A percentile compares a stretch with the other conserved stretches of the same genome.
Evolutionary conservation across 2,888 invertebrate species (phyloP).

Genomic region (Oscheius sp.): DNA sequence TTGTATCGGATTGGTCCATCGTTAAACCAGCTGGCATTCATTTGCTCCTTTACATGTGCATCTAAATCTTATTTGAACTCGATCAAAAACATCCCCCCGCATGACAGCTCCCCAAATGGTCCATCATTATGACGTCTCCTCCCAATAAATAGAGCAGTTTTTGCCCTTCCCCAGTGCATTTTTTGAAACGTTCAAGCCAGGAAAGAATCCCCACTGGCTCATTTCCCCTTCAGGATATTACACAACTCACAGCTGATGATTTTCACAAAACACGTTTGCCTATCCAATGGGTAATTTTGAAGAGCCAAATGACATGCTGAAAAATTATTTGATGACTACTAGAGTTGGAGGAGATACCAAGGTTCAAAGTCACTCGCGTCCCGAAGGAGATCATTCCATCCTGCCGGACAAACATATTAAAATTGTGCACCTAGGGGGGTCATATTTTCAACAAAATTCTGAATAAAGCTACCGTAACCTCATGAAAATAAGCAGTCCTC

Average conservation of each 20-base stretch:
- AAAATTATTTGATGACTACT: background rate
- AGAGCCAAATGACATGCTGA: conserved; percentile 98
- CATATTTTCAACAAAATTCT: background rate
- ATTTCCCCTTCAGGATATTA: background rate
- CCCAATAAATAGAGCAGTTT: no score
- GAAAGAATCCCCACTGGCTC: background rate
- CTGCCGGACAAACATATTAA: conserved; percentile 61
- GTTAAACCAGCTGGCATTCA: conserved; percentile 65
- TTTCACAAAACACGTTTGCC: conserved; percentile 98
- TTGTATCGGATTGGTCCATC: conserved; percentile 58
- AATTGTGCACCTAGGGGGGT: conserved; percentile 55
- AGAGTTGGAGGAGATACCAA: conserved; percentile 24
- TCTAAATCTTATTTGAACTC: conserved; percentile 44
- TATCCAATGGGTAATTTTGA: conserved; percentile 96
- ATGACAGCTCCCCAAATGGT: background rate
- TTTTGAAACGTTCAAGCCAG: no score
- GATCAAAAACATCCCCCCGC: background rate
- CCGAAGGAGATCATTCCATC: conserved; percentile 60
- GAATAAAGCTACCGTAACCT: conserved; percentile 39
- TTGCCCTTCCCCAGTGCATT: no score
- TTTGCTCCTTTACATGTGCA: conserved; percentile 60
- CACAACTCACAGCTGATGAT: conserved; percentile 91
- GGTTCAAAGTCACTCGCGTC: conserved; percentile 50
- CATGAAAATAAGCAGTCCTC: conserved; percentile 59
- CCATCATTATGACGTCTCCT: background rate